These are phyloP conservation scores for Cyprinodon tularosa DNA, from an alignment of 2,113 vertebrate genomes.

Conservation along the genomic window DNA sequence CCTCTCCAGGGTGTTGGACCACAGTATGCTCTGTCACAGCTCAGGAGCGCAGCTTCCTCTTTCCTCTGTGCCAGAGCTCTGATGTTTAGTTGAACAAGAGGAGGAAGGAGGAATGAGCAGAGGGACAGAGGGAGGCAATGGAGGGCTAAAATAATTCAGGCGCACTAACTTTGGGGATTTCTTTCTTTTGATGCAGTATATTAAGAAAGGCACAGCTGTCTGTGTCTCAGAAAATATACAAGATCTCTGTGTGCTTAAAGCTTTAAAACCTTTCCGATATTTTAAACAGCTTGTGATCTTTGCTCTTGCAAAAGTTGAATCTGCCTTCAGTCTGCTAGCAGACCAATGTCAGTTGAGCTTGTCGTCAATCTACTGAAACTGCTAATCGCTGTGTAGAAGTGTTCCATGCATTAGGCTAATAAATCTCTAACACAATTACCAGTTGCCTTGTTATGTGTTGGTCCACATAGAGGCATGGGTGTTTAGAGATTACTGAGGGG, in stretches of 20 bases:
- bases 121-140: slow-evolving; percentile 35
- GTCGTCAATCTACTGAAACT: background rate
- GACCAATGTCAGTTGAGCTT: background rate
- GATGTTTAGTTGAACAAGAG: slow-evolving; percentile 60
- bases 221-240: slow-evolving; percentile 31
- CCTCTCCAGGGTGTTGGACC: slow-evolving; percentile 52
- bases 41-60: slow-evolving; percentile 39
- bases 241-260: slow-evolving; percentile 26
- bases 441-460: background rate
- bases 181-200: slow-evolving; percentile 23
- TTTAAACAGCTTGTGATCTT: slow-evolving; percentile 35
- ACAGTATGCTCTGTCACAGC: slow-evolving; percentile 36
- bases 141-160: slow-evolving; percentile 60
- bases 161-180: slow-evolving; percentile 52
- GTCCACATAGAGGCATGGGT: background rate
- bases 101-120: slow-evolving; percentile 17
- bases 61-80: slow-evolving; percentile 55
- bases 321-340: background rate
- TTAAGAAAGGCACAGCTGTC: slow-evolving; percentile 25
- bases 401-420: background rate
- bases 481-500: background rate
- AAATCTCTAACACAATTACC: background rate
- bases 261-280: slow-evolving; percentile 17
- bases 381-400: background rate
- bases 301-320: slow-evolving; percentile 15